Conservation (phyloP, 2,797 vertebrate genomes). For the Pipistrellus kuhlii region DNA sequence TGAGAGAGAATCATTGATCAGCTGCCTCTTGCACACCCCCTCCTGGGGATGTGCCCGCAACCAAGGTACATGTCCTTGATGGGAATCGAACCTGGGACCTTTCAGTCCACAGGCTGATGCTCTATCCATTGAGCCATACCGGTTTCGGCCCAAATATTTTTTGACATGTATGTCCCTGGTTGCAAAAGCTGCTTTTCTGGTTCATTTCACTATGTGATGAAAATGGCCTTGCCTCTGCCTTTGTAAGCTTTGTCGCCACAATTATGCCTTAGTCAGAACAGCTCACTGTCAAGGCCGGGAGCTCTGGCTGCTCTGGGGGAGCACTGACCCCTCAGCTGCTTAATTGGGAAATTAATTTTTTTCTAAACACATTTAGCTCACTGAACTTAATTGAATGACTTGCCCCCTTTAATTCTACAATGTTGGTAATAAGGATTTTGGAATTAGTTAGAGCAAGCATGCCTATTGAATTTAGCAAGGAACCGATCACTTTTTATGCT, state of each 20-base stretch:
- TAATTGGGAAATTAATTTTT: conserved; percentile 39
- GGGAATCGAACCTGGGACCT: too few relatives aligned
- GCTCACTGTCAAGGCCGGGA: neutral
- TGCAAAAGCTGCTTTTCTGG: neutral
- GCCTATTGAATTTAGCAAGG: neutral
- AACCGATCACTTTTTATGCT: neutral
- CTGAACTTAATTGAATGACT: conserved; percentile 1
- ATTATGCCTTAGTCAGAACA: neutral
- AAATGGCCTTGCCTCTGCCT: neutral
- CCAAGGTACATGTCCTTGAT: too few relatives aligned
- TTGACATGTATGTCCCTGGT: neutral
- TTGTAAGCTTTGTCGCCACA: neutral
- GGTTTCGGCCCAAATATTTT: too few relatives aligned
- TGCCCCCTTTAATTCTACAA: neutral
- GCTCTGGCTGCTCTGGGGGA: neutral
- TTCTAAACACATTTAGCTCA: conserved; percentile 30
- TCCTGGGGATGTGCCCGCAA: too few relatives aligned
- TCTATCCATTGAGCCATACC: too few relatives aligned
- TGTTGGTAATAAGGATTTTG: neutral
- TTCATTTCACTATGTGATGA: neutral
- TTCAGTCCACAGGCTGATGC: too few relatives aligned
- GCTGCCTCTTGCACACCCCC: too few relatives aligned
- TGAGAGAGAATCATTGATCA: too few relatives aligned
- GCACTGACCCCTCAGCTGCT: neutral
- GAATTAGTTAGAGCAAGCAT: conserved; percentile 32